Percentiles rank a stretch among this genome's conserved stretches.
These are phyloP conservation scores for Indicator indicator DNA, from an alignment of 2,113 vertebrate genomes.

Conservation along the genomic window DNA sequence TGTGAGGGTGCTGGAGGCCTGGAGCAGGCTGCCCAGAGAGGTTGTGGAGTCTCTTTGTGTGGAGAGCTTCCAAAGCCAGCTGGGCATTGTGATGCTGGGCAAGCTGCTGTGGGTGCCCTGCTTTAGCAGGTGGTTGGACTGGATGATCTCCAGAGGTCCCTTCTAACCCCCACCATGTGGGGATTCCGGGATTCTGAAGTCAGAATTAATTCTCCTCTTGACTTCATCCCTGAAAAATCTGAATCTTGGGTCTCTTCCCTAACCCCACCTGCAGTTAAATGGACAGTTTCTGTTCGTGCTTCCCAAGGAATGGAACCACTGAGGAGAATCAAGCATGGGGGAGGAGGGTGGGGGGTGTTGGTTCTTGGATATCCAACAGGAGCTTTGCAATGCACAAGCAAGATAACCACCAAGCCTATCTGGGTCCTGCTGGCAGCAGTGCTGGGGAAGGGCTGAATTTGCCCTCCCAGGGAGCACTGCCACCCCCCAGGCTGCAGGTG, in stretches of 20 bases:
- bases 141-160: neutral
- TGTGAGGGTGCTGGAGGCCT: too few relatives aligned
- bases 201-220: neutral
- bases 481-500: fast-evolving
- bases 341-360: neutral
- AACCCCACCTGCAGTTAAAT: neutral
- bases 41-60: too few relatives aligned
- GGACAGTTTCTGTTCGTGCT: neutral
- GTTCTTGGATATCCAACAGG: fast-evolving
- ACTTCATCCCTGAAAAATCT: neutral
- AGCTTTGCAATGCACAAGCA: neutral
- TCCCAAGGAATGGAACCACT: fast-evolving
- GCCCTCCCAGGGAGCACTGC: fast-evolving
- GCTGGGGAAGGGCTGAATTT: neutral
- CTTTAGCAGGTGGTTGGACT: neutral
- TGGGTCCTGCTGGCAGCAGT: fast-evolving
- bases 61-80: too few relatives aligned
- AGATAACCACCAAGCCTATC: too few relatives aligned
- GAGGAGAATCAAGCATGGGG: fast-evolving
- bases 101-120: too few relatives aligned
- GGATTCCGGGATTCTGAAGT: neutral
- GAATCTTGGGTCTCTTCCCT: too few relatives aligned
- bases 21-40: too few relatives aligned
- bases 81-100: too few relatives aligned
- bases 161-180: neutral